phyloP scores from a whole-genome alignment of 2,888 invertebrate genomes.

The Chorisops tibialis region DNA sequence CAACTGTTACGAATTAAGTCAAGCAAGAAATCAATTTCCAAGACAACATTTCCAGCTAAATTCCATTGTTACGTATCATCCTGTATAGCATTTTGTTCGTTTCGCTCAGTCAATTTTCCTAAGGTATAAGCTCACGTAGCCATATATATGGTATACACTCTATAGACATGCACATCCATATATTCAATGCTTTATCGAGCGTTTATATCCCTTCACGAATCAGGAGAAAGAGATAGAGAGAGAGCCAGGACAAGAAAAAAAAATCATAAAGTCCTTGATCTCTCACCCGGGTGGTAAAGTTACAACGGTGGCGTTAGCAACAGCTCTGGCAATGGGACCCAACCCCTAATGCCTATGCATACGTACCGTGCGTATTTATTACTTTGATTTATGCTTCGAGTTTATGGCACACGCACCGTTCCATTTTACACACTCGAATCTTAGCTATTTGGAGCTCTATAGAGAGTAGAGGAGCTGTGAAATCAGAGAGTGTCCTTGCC shows the following conservation, averaged over 20 bases:
- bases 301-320: background rate
- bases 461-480: no score
- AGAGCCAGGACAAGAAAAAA: background rate
- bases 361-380: constrained; percentile 11
- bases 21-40: background rate
- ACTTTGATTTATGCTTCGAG: constrained; percentile 9
- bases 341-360: constrained; percentile 5
- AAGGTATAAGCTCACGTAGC: background rate
- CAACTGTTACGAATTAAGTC: background rate
- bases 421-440: no score
- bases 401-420: constrained; percentile 8
- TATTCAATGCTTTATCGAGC: no score
- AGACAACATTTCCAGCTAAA: background rate
- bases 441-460: no score
- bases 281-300: background rate
- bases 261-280: constrained; percentile 8
- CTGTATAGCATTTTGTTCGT: background rate
- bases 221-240: background rate
- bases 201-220: no score
- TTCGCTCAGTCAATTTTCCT: background rate
- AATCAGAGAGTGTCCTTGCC: no score
- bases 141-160: background rate
- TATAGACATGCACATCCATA: no score
- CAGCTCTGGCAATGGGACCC: background rate
- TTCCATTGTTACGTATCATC: background rate